Evolutionary conservation across 2,888 invertebrate genomes (phyloP).

Genomic region (Rhingia rostrata): DNA sequence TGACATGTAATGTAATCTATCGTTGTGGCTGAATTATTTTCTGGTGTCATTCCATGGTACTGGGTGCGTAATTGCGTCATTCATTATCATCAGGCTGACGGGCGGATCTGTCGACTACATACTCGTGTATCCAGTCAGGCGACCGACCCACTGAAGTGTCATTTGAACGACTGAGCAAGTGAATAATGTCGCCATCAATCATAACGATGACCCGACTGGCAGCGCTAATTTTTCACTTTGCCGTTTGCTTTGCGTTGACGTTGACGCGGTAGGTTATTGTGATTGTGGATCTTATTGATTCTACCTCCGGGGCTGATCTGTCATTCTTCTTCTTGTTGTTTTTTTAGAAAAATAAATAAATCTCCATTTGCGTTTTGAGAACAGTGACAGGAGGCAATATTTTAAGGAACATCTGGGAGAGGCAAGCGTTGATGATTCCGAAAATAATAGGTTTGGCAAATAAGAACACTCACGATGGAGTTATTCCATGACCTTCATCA

Average conservation of each 20-base stretch:
- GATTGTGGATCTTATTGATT: slow-evolving; percentile 61
- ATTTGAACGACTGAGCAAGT: slow-evolving; percentile 67
- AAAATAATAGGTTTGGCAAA: no score
- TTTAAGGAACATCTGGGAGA: not conserved
- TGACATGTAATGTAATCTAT: slow-evolving; percentile 69
- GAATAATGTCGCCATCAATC: slow-evolving; percentile 70
- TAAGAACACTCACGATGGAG: no score
- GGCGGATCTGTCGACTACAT: slow-evolving; percentile 56
- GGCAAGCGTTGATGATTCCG: no score
- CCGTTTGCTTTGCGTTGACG: slow-evolving; percentile 19
- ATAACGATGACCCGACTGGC: slow-evolving; percentile 70
- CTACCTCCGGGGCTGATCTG: slow-evolving; percentile 44
- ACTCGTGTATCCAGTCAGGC: slow-evolving; percentile 31
- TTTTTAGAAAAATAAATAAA: slow-evolving; percentile 47
- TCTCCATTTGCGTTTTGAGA: slow-evolving; percentile 29
- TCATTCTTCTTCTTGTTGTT: slow-evolving; percentile 20
- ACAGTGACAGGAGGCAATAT: slow-evolving; percentile 30
- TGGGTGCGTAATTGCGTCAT: slow-evolving; percentile 73
- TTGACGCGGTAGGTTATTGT: slow-evolving; percentile 41
- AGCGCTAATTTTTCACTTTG: slow-evolving; percentile 70
- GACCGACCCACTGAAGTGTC: slow-evolving; percentile 57
- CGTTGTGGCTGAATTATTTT: slow-evolving; percentile 67
- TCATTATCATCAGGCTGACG: slow-evolving; percentile 72
- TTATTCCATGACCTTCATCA: no score
- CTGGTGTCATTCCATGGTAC: slow-evolving; percentile 61